Conservation (phyloP, 2,888 invertebrate species). For the Catocala nupta region DNA sequence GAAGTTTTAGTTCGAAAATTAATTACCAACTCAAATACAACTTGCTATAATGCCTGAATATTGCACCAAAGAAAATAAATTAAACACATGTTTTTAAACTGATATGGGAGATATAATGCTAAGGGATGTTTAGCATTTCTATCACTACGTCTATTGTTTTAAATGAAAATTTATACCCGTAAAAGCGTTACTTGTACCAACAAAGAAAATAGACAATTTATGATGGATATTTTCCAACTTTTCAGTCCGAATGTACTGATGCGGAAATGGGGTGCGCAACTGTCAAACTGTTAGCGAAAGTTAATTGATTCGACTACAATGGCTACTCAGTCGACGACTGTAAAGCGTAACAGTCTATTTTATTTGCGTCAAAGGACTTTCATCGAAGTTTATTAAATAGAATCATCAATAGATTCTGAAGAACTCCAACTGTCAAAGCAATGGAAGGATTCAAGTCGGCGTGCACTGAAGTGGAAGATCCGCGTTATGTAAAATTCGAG, state of each 20-base stretch:
- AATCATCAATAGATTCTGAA: constrained; percentile 63
- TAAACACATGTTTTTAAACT: neutral
- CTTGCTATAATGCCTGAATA: neutral
- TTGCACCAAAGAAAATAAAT: neutral
- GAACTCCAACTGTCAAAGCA: constrained; percentile 56
- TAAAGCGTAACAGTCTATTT: constrained; percentile 60
- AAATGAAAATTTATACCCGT: constrained; percentile 30
- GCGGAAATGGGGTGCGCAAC: constrained; percentile 56
- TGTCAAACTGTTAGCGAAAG: constrained; percentile 62
- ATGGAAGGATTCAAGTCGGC: constrained; percentile 55
- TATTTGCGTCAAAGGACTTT: constrained; percentile 63
- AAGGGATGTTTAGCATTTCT: constrained; percentile 23
- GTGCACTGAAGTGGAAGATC: constrained; percentile 53
- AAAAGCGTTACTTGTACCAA: constrained; percentile 40
- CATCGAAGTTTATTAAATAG: constrained; percentile 62
- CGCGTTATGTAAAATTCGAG: constrained; percentile 46
- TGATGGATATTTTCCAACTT: constrained; percentile 55
- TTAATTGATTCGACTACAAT: constrained; percentile 65
- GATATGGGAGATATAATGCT: constrained; percentile 9
- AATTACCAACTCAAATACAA: too few relatives aligned
- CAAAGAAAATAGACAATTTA: constrained; percentile 47
- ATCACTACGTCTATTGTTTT: constrained; percentile 29
- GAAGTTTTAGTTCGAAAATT: too few relatives aligned
- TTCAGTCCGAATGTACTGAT: constrained; percentile 50
- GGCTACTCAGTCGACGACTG: constrained; percentile 45